Evolutionary conservation across 2,888 invertebrate genomes (phyloP), one percentile per base, ranked within the genome.

Genomic region (Cheilosia grossa): DNA sequence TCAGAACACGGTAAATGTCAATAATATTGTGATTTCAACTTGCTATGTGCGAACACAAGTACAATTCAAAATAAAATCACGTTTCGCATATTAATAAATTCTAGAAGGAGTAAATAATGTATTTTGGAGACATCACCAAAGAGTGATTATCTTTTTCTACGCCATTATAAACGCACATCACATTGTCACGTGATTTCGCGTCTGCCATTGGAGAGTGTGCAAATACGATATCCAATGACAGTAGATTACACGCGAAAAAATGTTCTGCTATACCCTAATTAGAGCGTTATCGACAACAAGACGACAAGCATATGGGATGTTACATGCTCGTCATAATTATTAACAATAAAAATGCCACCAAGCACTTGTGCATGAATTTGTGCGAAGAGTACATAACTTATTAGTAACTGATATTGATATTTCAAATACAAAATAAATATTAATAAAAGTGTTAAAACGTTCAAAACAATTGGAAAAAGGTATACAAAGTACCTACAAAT

Each of bases 321-420:
- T 37, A 44, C 44, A 44, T 44, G 15, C 17, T 44, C 44, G 17
- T 15, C 17, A 44, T 44, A 44, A 44, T 44, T 44, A 44, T 44
- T 44, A 44, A 44, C 44, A 44, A n/a, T 44, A 17, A n/a, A 44
- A 44, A 44, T 44, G 17, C 44, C 44, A 44, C 44, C 17, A n/a
- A 15, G n/a, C 44, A 10, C 33, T 10, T 44, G 17, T 17, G 15
- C 27, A 27, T 27, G 6, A 1, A 27, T 42, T 1, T 6, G 13
- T 42, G 13, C 15, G n/a, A n/a, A 44, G 44, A 44, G 44, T 44
- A 17, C 44, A 44, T 44, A 17, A 44, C 44, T 44, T 37, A 13
- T 37, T 37, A 37, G 30, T 9, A 7, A 9, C 44, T 44, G 17
- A 17, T 44, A 17, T 44, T 44, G 17, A 17, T 44, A 17, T 44